These are phyloP conservation scores for Scolopax bukidnonensis DNA, from an alignment of 2,797 vertebrate genomes.

Conservation along the genomic window DNA sequence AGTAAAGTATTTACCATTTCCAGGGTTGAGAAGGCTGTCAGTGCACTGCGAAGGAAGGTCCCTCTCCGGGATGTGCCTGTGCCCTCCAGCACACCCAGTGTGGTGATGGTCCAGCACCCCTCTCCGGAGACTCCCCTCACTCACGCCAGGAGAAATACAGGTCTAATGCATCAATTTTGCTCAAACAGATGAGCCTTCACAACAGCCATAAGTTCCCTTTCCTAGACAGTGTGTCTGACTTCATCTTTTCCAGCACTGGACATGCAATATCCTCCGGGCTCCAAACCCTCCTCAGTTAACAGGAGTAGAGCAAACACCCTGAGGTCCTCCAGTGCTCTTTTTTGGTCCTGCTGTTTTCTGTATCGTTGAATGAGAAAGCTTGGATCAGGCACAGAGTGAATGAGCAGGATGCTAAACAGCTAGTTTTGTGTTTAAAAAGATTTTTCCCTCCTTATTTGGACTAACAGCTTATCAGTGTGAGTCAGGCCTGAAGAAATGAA, in stretches of 20 bases:
- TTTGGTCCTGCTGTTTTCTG: neutral
- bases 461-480: slow-evolving; percentile 27
- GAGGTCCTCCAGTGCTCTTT: neutral
- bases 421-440: neutral
- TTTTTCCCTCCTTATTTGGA: neutral
- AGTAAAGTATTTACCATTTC: neutral
- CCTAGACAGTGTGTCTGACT: neutral
- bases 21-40: neutral
- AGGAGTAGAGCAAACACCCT: neutral
- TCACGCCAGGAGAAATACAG: accelerated
- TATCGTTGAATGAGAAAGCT: neutral
- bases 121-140: neutral
- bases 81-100: neutral
- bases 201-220: accelerated
- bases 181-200: neutral
- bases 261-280: accelerated
- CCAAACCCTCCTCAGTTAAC: neutral
- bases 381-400: neutral
- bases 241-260: neutral
- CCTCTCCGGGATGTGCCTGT: neutral
- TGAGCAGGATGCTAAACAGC: neutral
- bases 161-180: accelerated
- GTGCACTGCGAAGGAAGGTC: accelerated
- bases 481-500: slow-evolving; percentile 42
- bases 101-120: neutral